phyloP scores from a whole-genome alignment of 1,140 invertebrate species.

The Bombus superbus region DNA sequence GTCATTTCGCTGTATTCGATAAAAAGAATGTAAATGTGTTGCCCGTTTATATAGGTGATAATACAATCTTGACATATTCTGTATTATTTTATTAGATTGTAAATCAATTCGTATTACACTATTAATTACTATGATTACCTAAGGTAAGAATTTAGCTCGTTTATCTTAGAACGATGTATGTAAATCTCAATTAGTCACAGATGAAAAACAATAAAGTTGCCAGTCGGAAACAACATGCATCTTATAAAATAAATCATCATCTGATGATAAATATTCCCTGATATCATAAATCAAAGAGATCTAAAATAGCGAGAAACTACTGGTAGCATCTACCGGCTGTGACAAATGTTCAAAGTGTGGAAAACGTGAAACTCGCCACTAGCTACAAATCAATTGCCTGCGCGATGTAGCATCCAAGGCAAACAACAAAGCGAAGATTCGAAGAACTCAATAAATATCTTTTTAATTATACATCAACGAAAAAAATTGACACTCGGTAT shows the following conservation, averaged over 20 bases:
- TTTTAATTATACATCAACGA: no score
- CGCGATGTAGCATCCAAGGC: not conserved
- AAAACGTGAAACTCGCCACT: not conserved
- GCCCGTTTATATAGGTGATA: fast-evolving
- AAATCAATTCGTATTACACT: not conserved
- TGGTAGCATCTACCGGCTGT: not conserved
- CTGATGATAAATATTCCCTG: not conserved
- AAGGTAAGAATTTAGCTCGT: not conserved
- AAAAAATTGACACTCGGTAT: not conserved
- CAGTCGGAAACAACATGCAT: not conserved
- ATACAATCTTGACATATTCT: not conserved
- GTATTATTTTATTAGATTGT: not conserved
- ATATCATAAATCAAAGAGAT: not conserved
- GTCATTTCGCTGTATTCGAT: not conserved
- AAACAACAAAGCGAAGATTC: not conserved
- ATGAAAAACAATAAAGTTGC: not conserved
- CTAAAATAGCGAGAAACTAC: not conserved
- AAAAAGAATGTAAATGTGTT: not conserved
- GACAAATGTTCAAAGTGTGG: not conserved
- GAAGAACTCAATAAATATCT: not conserved
- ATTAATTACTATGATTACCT: no score
- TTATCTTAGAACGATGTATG: not conserved
- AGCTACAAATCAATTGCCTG: not conserved
- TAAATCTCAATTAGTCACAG: not conserved
- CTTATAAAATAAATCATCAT: not conserved